Base-by-base conservation (phyloP, 2,797 vertebrate species). In the Scomberomorus guttatus region DNA sequence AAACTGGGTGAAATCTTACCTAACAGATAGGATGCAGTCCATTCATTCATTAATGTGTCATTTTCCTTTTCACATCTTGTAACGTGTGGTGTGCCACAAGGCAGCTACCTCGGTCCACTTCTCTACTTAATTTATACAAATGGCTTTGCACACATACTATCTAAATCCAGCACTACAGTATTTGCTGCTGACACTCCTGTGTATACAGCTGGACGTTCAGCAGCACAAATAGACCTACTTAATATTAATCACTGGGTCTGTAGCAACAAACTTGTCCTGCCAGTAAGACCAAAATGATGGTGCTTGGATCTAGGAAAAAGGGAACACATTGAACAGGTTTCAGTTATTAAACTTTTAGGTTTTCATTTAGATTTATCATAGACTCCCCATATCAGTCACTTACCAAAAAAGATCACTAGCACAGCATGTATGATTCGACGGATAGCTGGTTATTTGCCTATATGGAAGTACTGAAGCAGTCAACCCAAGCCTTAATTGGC, bases 41-140 rank as follows among this genome's bases (percentile, higher is more conserved):
- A 3, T n/a, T n/a, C 4, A 4, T 46, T 39, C 32, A 27, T 48
- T 24, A 55, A 67, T 48, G 61, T 22, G 11, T 27, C 14, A 34
- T 29, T 50, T 48, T 27, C 24, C 22, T 27, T 14, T 27, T 29
- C 27, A 27, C 24, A 15, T 52, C 24, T 25, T 29, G 24, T 32
- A 15, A 25, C 13, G 17, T 51, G 25, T 65, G 18, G 46, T 51
- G 48, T 52, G 29, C 29, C 44, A n/a, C n/a, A n/a, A n/a, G n/a
- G n/a, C n/a, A n/a, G n/a, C n/a, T n/a, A n/a, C n/a, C n/a, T n/a
- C n/a, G n/a, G n/a, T n/a, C n/a, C n/a, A n/a, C n/a, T n/a, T n/a
- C n/a, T n/a, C n/a, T n/a, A n/a, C n/a, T n/a, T 56, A 68, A 68
- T 56, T 37, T 55, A 54, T 44, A 69, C 22, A 27, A 68, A 55